A percentile compares a stretch with the other conserved stretches of the same genome.
phyloP scores from a whole-genome alignment of 2,113 vertebrate genomes.

The Arenaria interpres region DNA sequence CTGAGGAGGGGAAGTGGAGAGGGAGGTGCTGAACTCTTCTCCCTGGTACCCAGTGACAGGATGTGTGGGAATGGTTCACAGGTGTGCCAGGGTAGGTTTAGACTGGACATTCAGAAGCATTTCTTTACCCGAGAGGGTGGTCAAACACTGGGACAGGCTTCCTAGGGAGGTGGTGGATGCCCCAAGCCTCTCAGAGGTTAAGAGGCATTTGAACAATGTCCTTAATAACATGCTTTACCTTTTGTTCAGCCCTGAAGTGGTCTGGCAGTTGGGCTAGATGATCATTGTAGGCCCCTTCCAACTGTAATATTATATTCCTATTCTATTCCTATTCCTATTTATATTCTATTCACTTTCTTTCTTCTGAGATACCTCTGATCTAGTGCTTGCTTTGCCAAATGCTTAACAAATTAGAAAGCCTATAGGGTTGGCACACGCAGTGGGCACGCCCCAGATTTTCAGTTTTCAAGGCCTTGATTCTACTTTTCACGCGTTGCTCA shows the following conservation, averaged over 20 bases:
- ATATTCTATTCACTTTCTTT: not conserved
- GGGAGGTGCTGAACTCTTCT: not conserved
- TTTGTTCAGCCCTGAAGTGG: not conserved
- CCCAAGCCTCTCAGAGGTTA: not conserved
- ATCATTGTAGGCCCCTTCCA: not conserved
- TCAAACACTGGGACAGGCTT: not conserved
- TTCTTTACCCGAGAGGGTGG: not conserved
- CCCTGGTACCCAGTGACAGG: not conserved
- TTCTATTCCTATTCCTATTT: not conserved
- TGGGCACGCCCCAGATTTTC: not conserved
- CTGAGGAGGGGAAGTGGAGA: not conserved
- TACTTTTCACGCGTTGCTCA: not conserved
- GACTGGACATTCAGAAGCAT: not conserved
- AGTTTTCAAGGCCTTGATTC: not conserved
- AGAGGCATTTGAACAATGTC: not conserved
- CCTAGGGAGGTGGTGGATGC: not conserved
- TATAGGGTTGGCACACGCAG: not conserved
- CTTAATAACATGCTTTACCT: not conserved
- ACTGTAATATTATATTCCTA: not conserved
- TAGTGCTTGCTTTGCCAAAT: not conserved
- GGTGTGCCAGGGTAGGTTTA: not conserved
- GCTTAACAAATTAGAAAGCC: conserved; percentile 27
- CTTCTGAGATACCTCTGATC: conserved; percentile 20
- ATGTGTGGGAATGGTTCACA: not conserved
- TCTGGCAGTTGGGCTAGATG: not conserved